Evolutionary conservation across 1,140 invertebrate genomes (phyloP), one percentile per base, ranked within the genome.

Genomic region (Oryctes rhinoceros): DNA sequence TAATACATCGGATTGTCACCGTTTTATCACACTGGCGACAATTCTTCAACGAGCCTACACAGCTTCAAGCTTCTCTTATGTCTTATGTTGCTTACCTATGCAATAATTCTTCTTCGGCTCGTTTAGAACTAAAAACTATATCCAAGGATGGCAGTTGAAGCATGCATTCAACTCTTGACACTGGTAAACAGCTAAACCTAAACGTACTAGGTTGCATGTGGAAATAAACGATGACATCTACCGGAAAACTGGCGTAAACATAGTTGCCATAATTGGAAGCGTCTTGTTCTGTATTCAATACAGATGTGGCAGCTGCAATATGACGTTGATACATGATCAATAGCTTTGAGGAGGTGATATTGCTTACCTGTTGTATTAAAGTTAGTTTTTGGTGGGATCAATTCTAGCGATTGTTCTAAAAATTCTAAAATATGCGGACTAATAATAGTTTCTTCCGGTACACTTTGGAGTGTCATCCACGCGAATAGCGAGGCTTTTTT

Each of bases 141-240:
- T 98, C 97, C 53, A 99, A 91, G 20, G 97, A 97, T 13, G 98
- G 98, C 80, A 99, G 89, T 85, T 97, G 96, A 11, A 99, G 90
- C 90, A 99, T 94, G 87, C 98, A 99, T 88, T 99, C 97, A 1
- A 99, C 97, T 78, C 97, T 89, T 4, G 97, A 99, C 0, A 97
- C 94, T 5, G 98, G 98, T 82, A 99, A 90, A 89, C 98, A 99
- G 81, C 97, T 97, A 87, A 98, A 98, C 80, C 96, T 91, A 86
- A 99, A 98, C 2, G 96, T 96, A 13, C 97, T 98, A 0, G 98
- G 97, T 86, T 99, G 96, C 92, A 99, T 98, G 87, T 98, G 96
- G 89, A 99, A 97, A 88, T 99, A 98, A 7, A 99, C 98, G 83
- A 99, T 96, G 10, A 99, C 97, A 89, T 99, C 98, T 0, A 99